A percentile compares a stretch with the other conserved stretches of the same genome.
Evolutionary conservation across 2,888 invertebrate species (phyloP).

Genomic region (Argyresthia albistria): DNA sequence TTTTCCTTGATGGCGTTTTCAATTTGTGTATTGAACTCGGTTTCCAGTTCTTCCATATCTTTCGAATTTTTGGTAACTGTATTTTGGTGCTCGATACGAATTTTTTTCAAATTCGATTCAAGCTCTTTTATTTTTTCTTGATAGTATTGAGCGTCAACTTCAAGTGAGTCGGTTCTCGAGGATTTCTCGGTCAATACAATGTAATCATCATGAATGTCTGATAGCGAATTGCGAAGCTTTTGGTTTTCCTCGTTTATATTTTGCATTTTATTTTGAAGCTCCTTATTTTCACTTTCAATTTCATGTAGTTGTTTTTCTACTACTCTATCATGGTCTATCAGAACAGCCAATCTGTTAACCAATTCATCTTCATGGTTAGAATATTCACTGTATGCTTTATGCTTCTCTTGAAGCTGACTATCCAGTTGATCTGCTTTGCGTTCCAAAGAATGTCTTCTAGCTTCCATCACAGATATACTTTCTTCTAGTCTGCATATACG

Average conservation of each 20-base stretch:
- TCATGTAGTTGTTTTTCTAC: conserved; percentile 76
- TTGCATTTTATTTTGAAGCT: conserved; percentile 67
- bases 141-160: conserved; percentile 35
- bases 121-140: conserved; percentile 50
- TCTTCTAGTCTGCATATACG: conserved; percentile 78
- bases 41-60: conserved; percentile 56
- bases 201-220: conserved; percentile 52
- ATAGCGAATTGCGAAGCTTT: conserved; percentile 50
- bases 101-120: conserved; percentile 50
- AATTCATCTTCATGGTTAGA: conserved; percentile 75
- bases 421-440: conserved; percentile 75
- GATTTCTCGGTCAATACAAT: conserved; percentile 41
- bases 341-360: conserved; percentile 72
- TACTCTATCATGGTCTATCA: conserved; percentile 75
- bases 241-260: conserved; percentile 66
- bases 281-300: conserved; percentile 68
- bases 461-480: conserved; percentile 73
- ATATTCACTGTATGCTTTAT: conserved; percentile 72
- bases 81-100: conserved; percentile 41
- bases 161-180: conserved; percentile 33
- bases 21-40: conserved; percentile 56
- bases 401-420: conserved; percentile 72
- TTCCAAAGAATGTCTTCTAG: conserved; percentile 72
- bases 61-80: conserved; percentile 51
- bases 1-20: conserved; percentile 61